Conservation (phyloP, 2,888 invertebrate genomes). For the Orchesellides sinensis region DNA sequence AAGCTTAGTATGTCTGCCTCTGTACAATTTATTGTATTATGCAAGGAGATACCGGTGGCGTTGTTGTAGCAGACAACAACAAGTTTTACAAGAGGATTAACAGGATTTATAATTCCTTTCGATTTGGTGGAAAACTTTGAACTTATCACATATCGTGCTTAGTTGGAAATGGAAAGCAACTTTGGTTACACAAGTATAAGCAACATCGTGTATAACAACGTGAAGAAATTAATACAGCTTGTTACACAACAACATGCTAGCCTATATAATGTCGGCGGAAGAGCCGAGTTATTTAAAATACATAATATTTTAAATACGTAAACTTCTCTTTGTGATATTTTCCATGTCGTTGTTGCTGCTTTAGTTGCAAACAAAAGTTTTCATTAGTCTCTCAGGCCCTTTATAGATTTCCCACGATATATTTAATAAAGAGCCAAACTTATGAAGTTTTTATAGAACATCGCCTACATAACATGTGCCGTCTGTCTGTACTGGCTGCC, state of each 20-base stretch:
- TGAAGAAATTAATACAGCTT: not conserved
- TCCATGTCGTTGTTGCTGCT: conserved; percentile 11
- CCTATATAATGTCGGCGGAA: not conserved
- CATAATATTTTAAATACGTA: conserved; percentile 27
- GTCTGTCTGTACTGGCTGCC: not conserved
- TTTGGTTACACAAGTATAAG: not conserved
- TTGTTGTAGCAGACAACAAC: not conserved
- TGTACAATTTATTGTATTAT: not conserved
- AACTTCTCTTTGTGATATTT: conserved; percentile 32
- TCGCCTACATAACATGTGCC: not conserved
- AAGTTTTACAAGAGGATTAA: conserved; percentile 56
- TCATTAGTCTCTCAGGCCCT: not conserved
- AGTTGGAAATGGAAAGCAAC: not conserved
- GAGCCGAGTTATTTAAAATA: not conserved
- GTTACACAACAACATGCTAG: too few relatives aligned
- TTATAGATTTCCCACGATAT: not conserved
- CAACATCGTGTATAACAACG: not conserved
- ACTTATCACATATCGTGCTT: not conserved
- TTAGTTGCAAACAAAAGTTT: conserved; percentile 37
- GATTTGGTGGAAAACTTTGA: conserved; percentile 12
- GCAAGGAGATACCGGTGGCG: not conserved
- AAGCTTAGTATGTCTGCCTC: not conserved
- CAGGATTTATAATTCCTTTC: conserved; percentile 50
- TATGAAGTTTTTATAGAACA: not conserved
- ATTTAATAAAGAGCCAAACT: not conserved